Evolutionary conservation across 1,140 invertebrate species (phyloP).

Genomic region (Drosophila ficusphila): DNA sequence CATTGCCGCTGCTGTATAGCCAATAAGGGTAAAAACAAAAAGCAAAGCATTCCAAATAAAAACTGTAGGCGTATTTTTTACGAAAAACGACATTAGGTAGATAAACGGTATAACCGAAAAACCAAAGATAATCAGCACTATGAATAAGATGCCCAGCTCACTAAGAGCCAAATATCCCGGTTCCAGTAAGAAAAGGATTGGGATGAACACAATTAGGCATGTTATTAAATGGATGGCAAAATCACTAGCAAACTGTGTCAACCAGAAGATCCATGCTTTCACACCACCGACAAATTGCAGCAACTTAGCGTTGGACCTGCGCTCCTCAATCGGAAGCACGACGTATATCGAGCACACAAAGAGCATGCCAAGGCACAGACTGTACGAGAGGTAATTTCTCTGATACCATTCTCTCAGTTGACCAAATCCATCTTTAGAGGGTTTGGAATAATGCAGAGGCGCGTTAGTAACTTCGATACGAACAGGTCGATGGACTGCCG

Average conservation of each 20-base stretch:
- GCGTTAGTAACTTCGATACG: constrained; percentile 88
- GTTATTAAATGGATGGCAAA: constrained; percentile 87
- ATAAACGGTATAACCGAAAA: constrained; percentile 85
- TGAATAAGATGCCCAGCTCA: constrained; percentile 84
- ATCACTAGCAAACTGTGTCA: constrained; percentile 90
- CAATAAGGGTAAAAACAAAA: no score
- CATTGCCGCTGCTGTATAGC: no score
- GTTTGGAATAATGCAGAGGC: constrained; percentile 87
- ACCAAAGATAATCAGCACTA: constrained; percentile 85
- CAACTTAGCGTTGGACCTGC: constrained; percentile 85
- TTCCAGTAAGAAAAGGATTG: constrained; percentile 86
- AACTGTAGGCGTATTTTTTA: constrained; percentile 88
- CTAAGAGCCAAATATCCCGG: constrained; percentile 85
- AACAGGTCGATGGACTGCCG: constrained; percentile 14
- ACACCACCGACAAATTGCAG: constrained; percentile 90
- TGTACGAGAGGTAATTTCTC: constrained; percentile 88
- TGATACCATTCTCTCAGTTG: no score
- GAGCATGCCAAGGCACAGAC: constrained; percentile 88
- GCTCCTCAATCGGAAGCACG: constrained; percentile 87
- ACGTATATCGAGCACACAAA: constrained; percentile 91
- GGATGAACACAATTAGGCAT: constrained; percentile 85
- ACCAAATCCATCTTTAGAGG: no score
- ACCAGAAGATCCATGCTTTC: constrained; percentile 89
- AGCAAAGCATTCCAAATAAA: no score
- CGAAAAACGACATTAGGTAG: constrained; percentile 87